Conservation (phyloP, 1,140 invertebrate genomes). For the Philopotamus ludificatus region DNA sequence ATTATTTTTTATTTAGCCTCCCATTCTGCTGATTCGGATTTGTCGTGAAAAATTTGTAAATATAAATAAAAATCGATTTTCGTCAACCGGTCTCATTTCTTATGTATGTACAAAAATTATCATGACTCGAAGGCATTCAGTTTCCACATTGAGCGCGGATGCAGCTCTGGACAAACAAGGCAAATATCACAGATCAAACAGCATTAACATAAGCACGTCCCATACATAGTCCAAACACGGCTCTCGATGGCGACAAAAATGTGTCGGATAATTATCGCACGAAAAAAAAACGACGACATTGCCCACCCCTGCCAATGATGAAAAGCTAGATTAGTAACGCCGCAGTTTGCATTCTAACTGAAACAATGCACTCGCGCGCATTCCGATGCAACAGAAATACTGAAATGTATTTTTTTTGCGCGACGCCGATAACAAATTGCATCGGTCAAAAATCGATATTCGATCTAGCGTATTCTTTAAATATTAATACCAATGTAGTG, state of each 20-base stretch:
- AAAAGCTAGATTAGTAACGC: no score
- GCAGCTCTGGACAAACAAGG: slow-evolving; percentile 10
- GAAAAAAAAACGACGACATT: slow-evolving; percentile 2
- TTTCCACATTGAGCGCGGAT: slow-evolving; percentile 12
- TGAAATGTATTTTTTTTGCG: background rate
- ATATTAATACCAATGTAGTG: background rate
- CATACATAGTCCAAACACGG: background rate
- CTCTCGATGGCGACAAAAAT: background rate
- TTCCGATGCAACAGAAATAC: background rate
- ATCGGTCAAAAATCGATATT: background rate
- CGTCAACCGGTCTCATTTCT: background rate
- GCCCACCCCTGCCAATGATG: no score
- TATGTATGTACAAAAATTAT: slow-evolving; percentile 4
- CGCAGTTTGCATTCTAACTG: no score
- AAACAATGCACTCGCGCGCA: background rate
- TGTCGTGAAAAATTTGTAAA: no score
- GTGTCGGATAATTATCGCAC: background rate
- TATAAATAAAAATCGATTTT: no score
- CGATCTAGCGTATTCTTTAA: background rate
- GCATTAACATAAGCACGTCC: slow-evolving; percentile 16
- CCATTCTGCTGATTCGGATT: no score
- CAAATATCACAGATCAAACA: slow-evolving; percentile 21
- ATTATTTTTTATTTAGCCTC: no score
- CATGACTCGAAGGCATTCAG: background rate
- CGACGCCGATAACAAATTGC: background rate